phyloP scores from a whole-genome alignment of 1,140 invertebrate genomes.

The Drosophila suzukii region DNA sequence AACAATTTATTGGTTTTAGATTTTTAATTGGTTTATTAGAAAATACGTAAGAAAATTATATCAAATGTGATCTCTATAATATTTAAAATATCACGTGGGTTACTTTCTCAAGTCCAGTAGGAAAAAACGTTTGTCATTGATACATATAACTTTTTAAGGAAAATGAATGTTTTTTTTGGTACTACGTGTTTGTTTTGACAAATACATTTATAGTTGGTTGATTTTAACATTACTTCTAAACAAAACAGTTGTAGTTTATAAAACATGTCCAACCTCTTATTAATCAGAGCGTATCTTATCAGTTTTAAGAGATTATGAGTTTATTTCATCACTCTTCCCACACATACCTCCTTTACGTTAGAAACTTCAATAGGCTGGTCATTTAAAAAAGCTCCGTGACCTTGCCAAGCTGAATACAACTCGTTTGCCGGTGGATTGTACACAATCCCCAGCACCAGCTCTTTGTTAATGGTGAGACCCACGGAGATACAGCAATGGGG shows the following conservation, averaged over 20 bases:
- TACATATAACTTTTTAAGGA: too few relatives aligned
- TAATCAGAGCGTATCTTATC: background rate
- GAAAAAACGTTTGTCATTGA: too few relatives aligned
- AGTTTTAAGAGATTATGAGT: slow-evolving; percentile 3
- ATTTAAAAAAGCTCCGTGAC: slow-evolving; percentile 91
- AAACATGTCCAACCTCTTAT: too few relatives aligned
- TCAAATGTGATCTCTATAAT: too few relatives aligned
- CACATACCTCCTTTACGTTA: slow-evolving; percentile 57
- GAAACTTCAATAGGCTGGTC: slow-evolving; percentile 86
- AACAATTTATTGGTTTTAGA: background rate
- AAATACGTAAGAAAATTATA: background rate
- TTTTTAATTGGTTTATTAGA: background rate
- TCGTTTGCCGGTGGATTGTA: slow-evolving; percentile 92
- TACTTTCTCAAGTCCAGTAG: too few relatives aligned
- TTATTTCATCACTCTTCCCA: background rate
- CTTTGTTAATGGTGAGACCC: slow-evolving; percentile 88
- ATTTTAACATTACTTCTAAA: too few relatives aligned
- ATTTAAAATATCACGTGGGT: too few relatives aligned
- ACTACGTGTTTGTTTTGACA: too few relatives aligned
- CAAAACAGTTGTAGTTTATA: too few relatives aligned
- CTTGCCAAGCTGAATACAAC: slow-evolving; percentile 89
- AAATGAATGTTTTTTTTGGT: too few relatives aligned
- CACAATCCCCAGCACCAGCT: slow-evolving; percentile 88
- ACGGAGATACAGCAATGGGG: slow-evolving; percentile 89
- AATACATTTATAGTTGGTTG: too few relatives aligned